phyloP scores from a whole-genome alignment of 1,140 invertebrate species.

The Trachymyrmex cornetzi region DNA sequence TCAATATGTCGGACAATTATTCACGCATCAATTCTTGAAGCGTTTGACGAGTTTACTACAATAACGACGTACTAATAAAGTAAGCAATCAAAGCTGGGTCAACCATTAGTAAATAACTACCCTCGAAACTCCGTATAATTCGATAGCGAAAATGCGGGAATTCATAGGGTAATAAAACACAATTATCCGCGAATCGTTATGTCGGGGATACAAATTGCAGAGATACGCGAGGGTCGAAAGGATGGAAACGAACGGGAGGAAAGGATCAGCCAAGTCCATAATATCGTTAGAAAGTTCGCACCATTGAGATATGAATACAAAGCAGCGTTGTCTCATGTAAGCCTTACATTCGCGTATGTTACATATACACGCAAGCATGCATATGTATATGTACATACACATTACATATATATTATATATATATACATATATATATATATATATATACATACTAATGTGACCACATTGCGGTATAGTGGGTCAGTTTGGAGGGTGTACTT shows the following conservation, averaged over 20 bases:
- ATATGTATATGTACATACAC: background rate
- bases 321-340: slow-evolving; percentile 26
- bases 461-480: slow-evolving; percentile 37
- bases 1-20: slow-evolving; percentile 2
- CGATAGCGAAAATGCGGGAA: slow-evolving; percentile 43
- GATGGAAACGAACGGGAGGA: background rate
- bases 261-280: slow-evolving; percentile 69
- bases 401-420: background rate
- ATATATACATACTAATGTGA: background rate
- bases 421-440: too few relatives aligned
- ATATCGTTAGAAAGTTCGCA: slow-evolving; percentile 69
- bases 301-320: slow-evolving; percentile 69
- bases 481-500: slow-evolving; percentile 49
- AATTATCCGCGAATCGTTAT: slow-evolving; percentile 50
- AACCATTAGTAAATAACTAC: slow-evolving; percentile 41
- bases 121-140: slow-evolving; percentile 39
- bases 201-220: background rate
- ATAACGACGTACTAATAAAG: slow-evolving; percentile 33
- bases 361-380: background rate
- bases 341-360: background rate
- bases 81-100: slow-evolving; percentile 52
- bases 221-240: slow-evolving; percentile 1
- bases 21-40: background rate
- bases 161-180: slow-evolving; percentile 62
- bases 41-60: background rate